A percentile compares a stretch with the other conserved stretches of the same genome.
phyloP scores from a whole-genome alignment of 2,888 invertebrate species.

The Esperia sulphurella region DNA sequence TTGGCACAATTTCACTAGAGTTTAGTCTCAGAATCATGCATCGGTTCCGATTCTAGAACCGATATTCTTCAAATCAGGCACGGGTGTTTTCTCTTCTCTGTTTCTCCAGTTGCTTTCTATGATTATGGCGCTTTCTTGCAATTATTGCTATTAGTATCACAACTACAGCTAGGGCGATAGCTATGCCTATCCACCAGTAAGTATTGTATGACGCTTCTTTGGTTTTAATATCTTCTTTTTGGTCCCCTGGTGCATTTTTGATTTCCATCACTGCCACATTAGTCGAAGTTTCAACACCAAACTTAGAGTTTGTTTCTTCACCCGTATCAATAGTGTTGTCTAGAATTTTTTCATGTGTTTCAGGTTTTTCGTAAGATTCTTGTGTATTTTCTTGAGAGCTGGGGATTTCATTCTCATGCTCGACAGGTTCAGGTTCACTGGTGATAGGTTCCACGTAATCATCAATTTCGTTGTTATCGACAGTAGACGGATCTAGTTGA shows the following conservation, averaged over 20 bases:
- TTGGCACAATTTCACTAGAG: conserved; percentile 60
- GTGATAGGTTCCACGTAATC: conserved; percentile 56
- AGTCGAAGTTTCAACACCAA: conserved; percentile 58
- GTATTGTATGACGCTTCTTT: conserved; percentile 68
- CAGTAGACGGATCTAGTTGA: conserved; percentile 54
- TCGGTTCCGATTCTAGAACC: conserved; percentile 69
- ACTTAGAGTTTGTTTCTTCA: conserved; percentile 47
- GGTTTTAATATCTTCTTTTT: conserved; percentile 37
- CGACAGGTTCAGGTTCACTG: conserved; percentile 28
- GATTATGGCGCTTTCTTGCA: conserved; percentile 70
- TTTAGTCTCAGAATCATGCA: conserved; percentile 33
- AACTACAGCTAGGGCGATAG: conserved; percentile 60
- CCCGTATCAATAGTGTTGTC: conserved; percentile 57
- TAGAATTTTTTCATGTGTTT: conserved; percentile 29
- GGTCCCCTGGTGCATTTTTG: conserved; percentile 53
- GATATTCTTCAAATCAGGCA: conserved; percentile 76
- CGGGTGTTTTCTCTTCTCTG: conserved; percentile 64
- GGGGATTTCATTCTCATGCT: conserved; percentile 48
- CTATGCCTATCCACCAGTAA: conserved; percentile 75
- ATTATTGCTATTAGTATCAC: conserved; percentile 64
- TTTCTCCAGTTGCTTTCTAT: conserved; percentile 68
- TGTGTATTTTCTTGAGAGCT: conserved; percentile 19
- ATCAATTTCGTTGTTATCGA: conserved; percentile 34
- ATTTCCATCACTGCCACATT: conserved; percentile 64
- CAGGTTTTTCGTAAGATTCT: conserved; percentile 26